Conservation (phyloP, 2,113 vertebrate genomes). For the Corythornis vintsioides region DNA sequence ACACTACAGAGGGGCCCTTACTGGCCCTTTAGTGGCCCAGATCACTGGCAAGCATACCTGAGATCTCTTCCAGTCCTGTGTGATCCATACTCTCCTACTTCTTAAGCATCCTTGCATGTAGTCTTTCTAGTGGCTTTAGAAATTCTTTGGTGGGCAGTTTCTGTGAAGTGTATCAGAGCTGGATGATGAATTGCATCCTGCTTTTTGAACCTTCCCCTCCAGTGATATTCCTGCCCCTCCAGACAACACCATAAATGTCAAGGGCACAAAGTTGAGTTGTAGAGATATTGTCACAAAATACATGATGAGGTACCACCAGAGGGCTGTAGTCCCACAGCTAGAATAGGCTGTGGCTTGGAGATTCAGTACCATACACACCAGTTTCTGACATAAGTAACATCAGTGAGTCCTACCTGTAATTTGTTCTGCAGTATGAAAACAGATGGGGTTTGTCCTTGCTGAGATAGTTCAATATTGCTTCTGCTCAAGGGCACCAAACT, state of each 20-base stretch:
- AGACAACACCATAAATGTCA: neutral
- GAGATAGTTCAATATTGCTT: neutral
- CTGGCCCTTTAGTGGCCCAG: neutral
- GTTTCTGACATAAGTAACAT: neutral
- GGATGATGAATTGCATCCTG: neutral
- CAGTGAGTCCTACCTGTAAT: neutral
- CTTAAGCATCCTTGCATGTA: neutral
- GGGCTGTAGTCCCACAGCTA: conserved; percentile 4
- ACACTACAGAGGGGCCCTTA: neutral
- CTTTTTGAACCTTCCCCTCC: neutral
- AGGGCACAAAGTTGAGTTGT: neutral
- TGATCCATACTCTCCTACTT: neutral
- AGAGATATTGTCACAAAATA: neutral
- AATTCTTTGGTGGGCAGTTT: neutral
- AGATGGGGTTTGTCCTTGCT: neutral
- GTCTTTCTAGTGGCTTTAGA: neutral
- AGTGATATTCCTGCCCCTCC: neutral
- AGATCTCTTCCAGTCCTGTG: neutral
- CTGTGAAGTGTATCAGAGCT: neutral
- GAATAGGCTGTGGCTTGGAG: neutral
- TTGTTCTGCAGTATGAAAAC: neutral
- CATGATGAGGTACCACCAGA: neutral
- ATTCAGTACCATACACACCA: accelerated
- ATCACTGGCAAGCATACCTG: neutral
- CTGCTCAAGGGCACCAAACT: neutral